Base-by-base conservation (phyloP, 2,888 invertebrate genomes). In the Drosophila mercatorum region DNA sequence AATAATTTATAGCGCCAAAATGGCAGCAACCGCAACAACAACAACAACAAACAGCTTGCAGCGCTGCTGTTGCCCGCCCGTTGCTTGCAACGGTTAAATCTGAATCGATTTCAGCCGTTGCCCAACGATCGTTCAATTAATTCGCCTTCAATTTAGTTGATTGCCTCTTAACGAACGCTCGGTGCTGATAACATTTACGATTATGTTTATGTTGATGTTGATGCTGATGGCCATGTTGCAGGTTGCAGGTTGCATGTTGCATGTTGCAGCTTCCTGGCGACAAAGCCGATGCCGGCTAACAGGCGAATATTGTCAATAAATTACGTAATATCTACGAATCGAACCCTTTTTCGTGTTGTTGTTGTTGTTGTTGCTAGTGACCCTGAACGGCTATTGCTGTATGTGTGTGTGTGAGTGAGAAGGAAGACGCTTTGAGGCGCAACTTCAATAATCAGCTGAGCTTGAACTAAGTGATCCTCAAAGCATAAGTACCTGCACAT, bases 381-480 rank as follows among this genome's bases (percentile, higher is more conserved):
- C 76, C 76, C 80, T 77, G 76, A 79, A 51, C 65, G 43, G 26
- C 59, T 75, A 62, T 57, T 75, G 60, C 40, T 44, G 34, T 58
- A 36, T 14, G 58, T 17, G 17, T 52, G 51, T 38, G 52, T 43
- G 55, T 43, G 51, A 58, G 47, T 64, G 61, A 44, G 56, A 41
- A 38, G 11, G 63, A 40, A 53, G 44, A 60, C 63, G 75, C 77
- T 77, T 75, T 70, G 51, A 62, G 41, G 78, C 59, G 41, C 63
- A 67, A 49, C 61, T 67, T 43, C 55, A 80, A 67, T 56, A 68
- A 78, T 78, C 78, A 80, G 80, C 78, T 78, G 80, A 77, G 77
- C 61, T 80, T 80, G 80, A 77, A 75, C 76, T 62, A 62, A 68
- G 62, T 80, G 77, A 76, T 80, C 80, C 81, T 72, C 68, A 60